Conservation (phyloP, 2,888 invertebrate species). For the Teleiodes luculella region DNA sequence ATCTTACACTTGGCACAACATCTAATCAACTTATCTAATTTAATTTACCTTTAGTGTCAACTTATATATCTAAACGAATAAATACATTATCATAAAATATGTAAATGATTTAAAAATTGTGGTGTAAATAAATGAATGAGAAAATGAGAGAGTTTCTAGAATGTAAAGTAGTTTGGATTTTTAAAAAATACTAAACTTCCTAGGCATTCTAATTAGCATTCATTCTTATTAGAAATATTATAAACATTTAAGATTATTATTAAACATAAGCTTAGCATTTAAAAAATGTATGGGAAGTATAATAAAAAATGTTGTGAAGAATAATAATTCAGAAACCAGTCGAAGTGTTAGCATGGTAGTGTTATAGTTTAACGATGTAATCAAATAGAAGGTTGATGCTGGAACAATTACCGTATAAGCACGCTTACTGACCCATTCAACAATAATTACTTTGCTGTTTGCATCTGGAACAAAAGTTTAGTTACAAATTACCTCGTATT, state of each 20-base stretch:
- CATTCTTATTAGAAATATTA: neutral
- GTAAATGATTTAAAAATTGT: neutral
- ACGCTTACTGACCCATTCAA: neutral
- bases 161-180: neutral
- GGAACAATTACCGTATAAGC: conserved; percentile 58
- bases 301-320: conserved; percentile 3
- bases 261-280: too few species aligned
- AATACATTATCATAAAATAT: too few species aligned
- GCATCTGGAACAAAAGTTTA: neutral
- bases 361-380: conserved; percentile 23
- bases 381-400: conserved; percentile 58
- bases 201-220: neutral
- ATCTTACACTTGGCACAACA: too few species aligned
- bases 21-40: too few species aligned
- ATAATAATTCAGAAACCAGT: conserved; percentile 61
- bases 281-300: neutral
- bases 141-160: neutral
- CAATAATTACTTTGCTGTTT: neutral
- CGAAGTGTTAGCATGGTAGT: conserved; percentile 61
- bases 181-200: too few species aligned
- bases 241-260: neutral
- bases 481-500: too few species aligned
- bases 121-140: neutral
- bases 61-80: neutral
- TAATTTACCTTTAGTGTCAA: too few species aligned